Evolutionary conservation across 2,113 vertebrate genomes (phyloP).

Genomic region (Arizona elegans): DNA sequence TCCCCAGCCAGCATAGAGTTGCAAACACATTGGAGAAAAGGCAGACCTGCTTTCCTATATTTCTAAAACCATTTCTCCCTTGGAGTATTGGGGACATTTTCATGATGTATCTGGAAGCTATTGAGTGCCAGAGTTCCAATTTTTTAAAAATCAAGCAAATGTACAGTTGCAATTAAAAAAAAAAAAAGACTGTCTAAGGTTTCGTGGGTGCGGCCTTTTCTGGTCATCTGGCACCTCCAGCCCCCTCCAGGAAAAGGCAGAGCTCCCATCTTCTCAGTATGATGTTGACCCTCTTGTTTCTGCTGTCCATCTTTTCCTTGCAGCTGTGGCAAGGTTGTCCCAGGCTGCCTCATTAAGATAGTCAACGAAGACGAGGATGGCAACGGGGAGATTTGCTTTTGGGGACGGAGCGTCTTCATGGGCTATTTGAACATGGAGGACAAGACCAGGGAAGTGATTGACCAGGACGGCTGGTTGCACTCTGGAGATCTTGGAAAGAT

Average conservation of each 20-base stretch:
- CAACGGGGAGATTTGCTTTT: conserved; percentile 84
- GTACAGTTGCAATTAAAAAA: neutral
- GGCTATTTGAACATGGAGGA: conserved; percentile 87
- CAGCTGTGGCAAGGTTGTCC: conserved; percentile 80
- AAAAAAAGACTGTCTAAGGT: neutral
- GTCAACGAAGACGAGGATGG: conserved; percentile 72
- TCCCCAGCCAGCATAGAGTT: neutral
- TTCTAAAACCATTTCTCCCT: neutral
- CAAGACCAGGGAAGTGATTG: conserved; percentile 79
- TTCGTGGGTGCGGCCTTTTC: neutral
- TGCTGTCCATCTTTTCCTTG: neutral
- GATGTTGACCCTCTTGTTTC: too few relatives aligned
- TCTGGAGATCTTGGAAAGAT: conserved; percentile 81
- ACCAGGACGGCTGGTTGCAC: conserved; percentile 84
- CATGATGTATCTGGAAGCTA: neutral
- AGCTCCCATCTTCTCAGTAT: neutral
- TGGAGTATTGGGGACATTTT: neutral
- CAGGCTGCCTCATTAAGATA: conserved; percentile 81
- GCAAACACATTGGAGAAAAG: neutral
- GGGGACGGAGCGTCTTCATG: conserved; percentile 89
- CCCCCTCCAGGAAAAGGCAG: neutral
- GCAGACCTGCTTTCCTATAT: neutral
- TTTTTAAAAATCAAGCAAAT: neutral
- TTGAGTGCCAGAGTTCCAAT: neutral
- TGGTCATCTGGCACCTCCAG: neutral